These are phyloP conservation scores for Anguilla japonica DNA, from an alignment of 2,113 vertebrate genomes.

Conservation along the genomic window DNA sequence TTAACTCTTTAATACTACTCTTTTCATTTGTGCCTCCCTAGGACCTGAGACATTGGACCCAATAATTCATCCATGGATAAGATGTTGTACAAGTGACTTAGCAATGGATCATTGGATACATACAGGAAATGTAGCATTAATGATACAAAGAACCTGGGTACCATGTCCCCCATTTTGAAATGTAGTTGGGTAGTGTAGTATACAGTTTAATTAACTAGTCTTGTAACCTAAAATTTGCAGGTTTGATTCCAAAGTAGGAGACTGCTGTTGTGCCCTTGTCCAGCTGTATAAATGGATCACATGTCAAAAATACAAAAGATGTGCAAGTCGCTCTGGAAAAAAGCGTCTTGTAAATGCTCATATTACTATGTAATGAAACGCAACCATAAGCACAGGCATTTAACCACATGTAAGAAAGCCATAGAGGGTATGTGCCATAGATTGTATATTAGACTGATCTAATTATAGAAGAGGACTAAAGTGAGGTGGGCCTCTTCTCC, in stretches of 20 bases:
- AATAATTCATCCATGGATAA: background rate
- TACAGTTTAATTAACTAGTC: no score
- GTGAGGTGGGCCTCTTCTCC: constrained; percentile 29
- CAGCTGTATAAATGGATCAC: no score
- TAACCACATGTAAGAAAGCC: background rate
- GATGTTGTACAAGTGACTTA: no score
- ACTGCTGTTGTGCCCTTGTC: no score
- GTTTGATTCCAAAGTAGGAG: no score
- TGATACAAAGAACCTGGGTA: background rate
- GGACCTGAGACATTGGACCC: background rate
- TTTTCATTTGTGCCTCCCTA: background rate
- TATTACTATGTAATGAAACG: background rate
- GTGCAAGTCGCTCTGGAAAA: no score
- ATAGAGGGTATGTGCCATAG: background rate
- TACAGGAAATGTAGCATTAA: background rate
- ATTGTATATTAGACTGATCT: constrained; percentile 13
- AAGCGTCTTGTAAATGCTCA: no score
- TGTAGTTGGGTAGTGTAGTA: no score
- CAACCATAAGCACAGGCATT: background rate
- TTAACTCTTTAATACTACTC: background rate
- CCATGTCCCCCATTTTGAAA: background rate
- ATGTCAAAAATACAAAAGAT: no score
- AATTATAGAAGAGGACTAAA: constrained; percentile 53
- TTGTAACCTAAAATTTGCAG: no score
- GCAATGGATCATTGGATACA: background rate